phyloP scores from a whole-genome alignment of 2,797 vertebrate species.

The Vespertilio murinus region DNA sequence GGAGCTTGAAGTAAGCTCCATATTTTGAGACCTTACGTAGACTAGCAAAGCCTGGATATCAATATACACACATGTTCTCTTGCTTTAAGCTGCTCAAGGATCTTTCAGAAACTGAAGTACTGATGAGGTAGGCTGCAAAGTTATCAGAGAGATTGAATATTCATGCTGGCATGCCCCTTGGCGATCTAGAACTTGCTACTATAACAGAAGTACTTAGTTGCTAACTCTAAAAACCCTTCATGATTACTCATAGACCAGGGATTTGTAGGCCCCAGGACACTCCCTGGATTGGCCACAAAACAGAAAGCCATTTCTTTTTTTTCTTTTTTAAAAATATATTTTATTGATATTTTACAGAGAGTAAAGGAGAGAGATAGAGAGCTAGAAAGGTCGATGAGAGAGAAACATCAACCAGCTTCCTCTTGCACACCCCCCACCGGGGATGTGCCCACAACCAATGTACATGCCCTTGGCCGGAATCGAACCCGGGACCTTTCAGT shows the following conservation, averaged over 20 bases:
- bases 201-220: not conserved
- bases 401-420: too few relatives aligned
- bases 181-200: not conserved
- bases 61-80: not conserved
- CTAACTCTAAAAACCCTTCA: not conserved
- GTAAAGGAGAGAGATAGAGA: too few relatives aligned
- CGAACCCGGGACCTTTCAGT: too few relatives aligned
- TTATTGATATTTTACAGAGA: too few relatives aligned
- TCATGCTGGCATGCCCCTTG: not conserved
- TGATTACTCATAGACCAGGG: not conserved
- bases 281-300: not conserved
- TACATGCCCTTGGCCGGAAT: too few relatives aligned
- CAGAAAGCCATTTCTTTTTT: not conserved
- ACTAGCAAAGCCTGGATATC: not conserved
- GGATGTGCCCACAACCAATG: too few relatives aligned
- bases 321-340: too few relatives aligned
- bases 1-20: not conserved
- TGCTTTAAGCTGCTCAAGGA: not conserved
- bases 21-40: not conserved
- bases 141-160: not conserved
- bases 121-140: not conserved
- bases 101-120: not conserved
- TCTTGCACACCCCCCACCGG: too few relatives aligned
- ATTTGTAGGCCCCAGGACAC: not conserved
- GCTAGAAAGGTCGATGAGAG: too few relatives aligned